These are phyloP conservation scores for Drosophila atripex DNA, from an alignment of 2,888 invertebrate genomes.

Conservation along the genomic window DNA sequence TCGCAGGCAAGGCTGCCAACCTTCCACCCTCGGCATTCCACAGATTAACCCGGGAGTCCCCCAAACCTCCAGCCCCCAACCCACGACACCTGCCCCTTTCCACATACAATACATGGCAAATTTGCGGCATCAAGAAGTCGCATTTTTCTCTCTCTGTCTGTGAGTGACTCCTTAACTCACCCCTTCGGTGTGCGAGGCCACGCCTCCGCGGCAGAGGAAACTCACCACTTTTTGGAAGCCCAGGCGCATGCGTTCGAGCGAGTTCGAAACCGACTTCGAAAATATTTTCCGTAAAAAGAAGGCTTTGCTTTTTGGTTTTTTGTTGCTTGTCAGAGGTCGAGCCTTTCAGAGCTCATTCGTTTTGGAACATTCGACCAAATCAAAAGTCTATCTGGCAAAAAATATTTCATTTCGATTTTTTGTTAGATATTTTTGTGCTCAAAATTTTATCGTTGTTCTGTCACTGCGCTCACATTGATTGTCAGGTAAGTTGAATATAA, in stretches of 20 bases:
- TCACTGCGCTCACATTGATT: conserved; percentile 21
- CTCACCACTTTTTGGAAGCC: conserved; percentile 39
- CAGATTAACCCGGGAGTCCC: conserved; percentile 6
- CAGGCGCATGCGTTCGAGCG: conserved; percentile 25
- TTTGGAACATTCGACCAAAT: conserved; percentile 27
- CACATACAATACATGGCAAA: conserved; percentile 64
- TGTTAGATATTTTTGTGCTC: conserved; percentile 5
- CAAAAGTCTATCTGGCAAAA: conserved; percentile 26
- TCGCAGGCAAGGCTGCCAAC: conserved; percentile 52
- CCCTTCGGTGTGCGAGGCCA: conserved; percentile 18
- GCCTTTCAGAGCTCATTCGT: conserved; percentile 49
- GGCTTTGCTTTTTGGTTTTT: conserved; percentile 27
- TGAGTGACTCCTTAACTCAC: neutral
- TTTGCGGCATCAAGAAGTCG: conserved; percentile 83
- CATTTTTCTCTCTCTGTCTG: conserved; percentile 71
- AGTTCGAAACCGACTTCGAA: conserved; percentile 28
- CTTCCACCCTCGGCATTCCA: conserved; percentile 37
- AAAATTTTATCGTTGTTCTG: conserved; percentile 17
- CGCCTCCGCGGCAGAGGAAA: conserved; percentile 26
- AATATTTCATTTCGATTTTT: neutral
- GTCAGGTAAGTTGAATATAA: conserved; percentile 25
- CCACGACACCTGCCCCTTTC: conserved; percentile 11
- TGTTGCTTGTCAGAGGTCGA: conserved; percentile 1
- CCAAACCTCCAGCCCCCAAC: neutral
- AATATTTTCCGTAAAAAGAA: conserved; percentile 17